These are phyloP conservation scores for Leucoraja ocellata DNA, from an alignment of 2,797 vertebrate genomes.

Conservation along the genomic window DNA sequence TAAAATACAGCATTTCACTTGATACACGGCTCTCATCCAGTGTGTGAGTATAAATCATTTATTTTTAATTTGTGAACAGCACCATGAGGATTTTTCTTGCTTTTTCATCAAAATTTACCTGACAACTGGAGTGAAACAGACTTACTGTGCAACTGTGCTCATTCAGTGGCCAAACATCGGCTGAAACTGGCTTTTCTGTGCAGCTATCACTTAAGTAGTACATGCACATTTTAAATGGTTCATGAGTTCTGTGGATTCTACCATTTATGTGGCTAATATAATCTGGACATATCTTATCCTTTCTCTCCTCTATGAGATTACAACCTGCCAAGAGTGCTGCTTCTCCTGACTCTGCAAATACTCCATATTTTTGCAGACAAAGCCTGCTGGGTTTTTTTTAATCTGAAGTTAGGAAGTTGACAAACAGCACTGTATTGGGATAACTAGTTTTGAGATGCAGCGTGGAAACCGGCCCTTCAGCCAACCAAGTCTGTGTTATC, in stretches of 20 bases:
- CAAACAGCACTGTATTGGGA: too few relatives aligned
- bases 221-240: background rate
- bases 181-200: background rate
- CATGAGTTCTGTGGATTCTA: background rate
- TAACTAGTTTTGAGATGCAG: too few relatives aligned
- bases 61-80: slow-evolving; percentile 9
- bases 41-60: background rate
- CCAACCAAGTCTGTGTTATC: too few relatives aligned
- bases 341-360: background rate
- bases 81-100: background rate
- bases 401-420: too few relatives aligned
- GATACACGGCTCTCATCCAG: background rate
- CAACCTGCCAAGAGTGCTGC: background rate
- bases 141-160: background rate
- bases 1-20: background rate
- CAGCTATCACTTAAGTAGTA: background rate
- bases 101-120: background rate
- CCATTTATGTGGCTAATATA: background rate
- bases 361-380: background rate
- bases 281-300: background rate
- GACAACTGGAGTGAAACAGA: background rate
- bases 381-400: background rate
- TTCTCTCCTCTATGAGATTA: background rate
- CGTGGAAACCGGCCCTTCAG: too few relatives aligned
- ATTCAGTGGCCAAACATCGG: background rate